A percentile compares a stretch with the other conserved stretches of the same genome.
These are phyloP conservation scores for Diadophis punctatus DNA, from an alignment of 2,113 vertebrate species.

Conservation along the genomic window DNA sequence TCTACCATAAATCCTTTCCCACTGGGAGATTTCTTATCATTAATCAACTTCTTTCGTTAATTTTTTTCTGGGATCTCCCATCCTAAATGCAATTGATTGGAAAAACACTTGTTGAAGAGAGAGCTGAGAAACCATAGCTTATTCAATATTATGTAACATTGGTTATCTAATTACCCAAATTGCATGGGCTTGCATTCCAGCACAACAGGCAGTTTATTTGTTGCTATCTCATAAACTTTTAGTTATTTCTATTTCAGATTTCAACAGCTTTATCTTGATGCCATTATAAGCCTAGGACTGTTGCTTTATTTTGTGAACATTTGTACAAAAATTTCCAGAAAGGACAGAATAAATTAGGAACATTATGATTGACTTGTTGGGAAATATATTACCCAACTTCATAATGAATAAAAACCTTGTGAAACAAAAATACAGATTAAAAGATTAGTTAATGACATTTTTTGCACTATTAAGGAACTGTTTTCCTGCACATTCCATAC, in stretches of 20 bases:
- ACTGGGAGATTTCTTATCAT: not conserved
- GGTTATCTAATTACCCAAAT: not conserved
- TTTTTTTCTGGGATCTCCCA: not conserved
- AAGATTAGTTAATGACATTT: not conserved
- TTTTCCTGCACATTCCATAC: not conserved
- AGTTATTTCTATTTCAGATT: not conserved
- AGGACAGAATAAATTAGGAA: not conserved
- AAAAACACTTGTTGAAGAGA: not conserved
- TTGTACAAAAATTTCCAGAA: not conserved
- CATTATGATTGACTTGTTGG: fast-evolving
- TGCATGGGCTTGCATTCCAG: not conserved
- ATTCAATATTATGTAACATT: not conserved
- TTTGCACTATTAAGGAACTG: not conserved
- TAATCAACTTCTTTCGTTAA: not conserved
- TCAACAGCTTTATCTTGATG: not conserved
- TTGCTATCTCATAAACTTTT: not conserved
- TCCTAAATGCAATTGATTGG: not conserved
- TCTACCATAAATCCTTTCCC: not conserved
- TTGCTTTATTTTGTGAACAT: not conserved
- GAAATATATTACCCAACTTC: not conserved
- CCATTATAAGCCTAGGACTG: not conserved
- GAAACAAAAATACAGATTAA: not conserved
- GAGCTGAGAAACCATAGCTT: not conserved
- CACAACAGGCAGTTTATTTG: not conserved
- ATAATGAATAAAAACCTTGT: not conserved